Base-by-base conservation (phyloP, 2,113 vertebrate species). In the Anguilla rostrata region DNA sequence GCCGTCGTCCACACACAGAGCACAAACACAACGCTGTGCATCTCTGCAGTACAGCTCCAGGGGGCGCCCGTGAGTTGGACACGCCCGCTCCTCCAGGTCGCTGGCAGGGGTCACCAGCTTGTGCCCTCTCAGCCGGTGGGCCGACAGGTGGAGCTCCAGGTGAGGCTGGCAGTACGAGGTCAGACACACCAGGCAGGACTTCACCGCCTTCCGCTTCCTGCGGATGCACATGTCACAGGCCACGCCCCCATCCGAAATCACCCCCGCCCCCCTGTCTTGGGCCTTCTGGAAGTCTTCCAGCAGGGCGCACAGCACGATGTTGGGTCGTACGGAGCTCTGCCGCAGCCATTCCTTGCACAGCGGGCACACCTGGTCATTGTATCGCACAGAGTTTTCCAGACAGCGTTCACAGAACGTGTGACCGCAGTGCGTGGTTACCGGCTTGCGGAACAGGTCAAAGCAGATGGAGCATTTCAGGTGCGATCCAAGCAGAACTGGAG, bases 161-260 rank as follows among this genome's bases (percentile, higher is more conserved):
- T 96, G 96, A 46, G 86, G 88, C 39, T 92, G 90, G 0, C 96
- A 96, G 88, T 93, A 94, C 0, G 94, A 96, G 0, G 91, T 92
- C 87, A 89, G 34, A 60, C 95, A 95, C 39, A 82, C 92, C 88
- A 95, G 87, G 84, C 95, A 96, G 0, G 93, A 95, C 88, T 92
- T 95, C 39, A 91, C 0, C 0, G 96, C 93, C n/a, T 81, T 90
- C 1, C 90, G 71, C 82, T 94, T 92, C 0, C 60, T 34, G 0
- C 87, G 88, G 2, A 80, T 20, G 66, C 95, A 96, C 49, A 95
- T 89, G 8, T 96, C 94, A 0, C 96, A 96, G 0, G 22, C 49
- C 78, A 95, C 90, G 0, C 91, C 90, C 1, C 81, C 66, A 5
- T 49, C 81, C 85, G 0, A 0, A 56, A 40, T 90, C 56, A 1